Conservation (phyloP, 2,797 vertebrate genomes). For the Malacoctenus gilli region DNA sequence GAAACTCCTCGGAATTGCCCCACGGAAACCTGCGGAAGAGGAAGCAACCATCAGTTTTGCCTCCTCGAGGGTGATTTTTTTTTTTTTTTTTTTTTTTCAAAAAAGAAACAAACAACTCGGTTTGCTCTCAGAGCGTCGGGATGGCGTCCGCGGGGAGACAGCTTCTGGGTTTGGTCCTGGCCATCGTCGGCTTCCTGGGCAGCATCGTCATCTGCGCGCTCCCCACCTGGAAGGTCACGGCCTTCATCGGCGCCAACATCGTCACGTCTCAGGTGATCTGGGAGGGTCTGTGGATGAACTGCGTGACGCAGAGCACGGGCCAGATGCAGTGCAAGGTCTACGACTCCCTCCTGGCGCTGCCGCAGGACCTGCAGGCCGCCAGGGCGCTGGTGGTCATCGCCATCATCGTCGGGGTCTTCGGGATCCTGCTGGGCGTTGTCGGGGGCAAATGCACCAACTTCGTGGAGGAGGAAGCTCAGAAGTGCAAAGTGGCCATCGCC, state of each 20-base stretch:
- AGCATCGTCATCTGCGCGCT: slow-evolving; percentile 85
- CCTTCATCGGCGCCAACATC: slow-evolving; percentile 90
- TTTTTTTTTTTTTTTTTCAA: too few species aligned
- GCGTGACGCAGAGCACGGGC: slow-evolving; percentile 90
- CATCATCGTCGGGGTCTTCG: slow-evolving; percentile 79
- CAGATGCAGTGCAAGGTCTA: slow-evolving; percentile 93
- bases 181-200: slow-evolving; percentile 86
- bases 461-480: slow-evolving; percentile 79
- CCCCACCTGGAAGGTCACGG: slow-evolving; percentile 89
- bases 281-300: slow-evolving; percentile 95
- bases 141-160: slow-evolving; percentile 88
- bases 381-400: slow-evolving; percentile 83
- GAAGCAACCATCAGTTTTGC: background rate
- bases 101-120: background rate
- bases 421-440: slow-evolving; percentile 76
- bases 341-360: slow-evolving; percentile 86
- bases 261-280: slow-evolving; percentile 87
- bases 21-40: background rate
- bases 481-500: slow-evolving; percentile 81
- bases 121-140: slow-evolving; percentile 29
- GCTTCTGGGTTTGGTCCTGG: slow-evolving; percentile 84
- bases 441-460: slow-evolving; percentile 91
- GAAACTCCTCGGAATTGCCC: slow-evolving; percentile 35
- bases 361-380: slow-evolving; percentile 89
- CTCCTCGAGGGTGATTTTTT: too few species aligned